Conservation (phyloP, 2,797 vertebrate species). For the Diplodus puntazzo region DNA sequence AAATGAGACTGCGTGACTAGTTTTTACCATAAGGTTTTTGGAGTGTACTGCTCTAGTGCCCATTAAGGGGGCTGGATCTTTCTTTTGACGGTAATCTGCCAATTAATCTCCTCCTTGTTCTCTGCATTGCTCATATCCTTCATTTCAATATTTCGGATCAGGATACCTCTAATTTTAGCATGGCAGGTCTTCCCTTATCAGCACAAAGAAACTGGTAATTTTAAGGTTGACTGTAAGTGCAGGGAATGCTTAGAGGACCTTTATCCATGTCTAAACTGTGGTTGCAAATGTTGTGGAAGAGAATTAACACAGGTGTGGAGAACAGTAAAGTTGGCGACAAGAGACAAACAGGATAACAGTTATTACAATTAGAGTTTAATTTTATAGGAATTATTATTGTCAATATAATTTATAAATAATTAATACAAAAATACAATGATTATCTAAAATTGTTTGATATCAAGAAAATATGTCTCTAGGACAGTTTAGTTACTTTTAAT, state of each 20-base stretch:
- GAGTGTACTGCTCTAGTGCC: constrained; percentile 1
- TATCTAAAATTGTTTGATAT: neutral
- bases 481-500: neutral
- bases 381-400: neutral
- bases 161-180: constrained; percentile 29
- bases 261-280: constrained; percentile 23
- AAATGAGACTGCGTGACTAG: neutral
- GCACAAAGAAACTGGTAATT: constrained; percentile 45
- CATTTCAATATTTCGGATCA: constrained; percentile 32
- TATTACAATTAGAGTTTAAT: too few relatives aligned
- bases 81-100: neutral
- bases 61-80: neutral
- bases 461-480: neutral
- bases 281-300: constrained; percentile 15
- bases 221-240: constrained; percentile 55
- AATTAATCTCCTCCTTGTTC: constrained; percentile 20
- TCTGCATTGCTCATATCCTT: constrained; percentile 1
- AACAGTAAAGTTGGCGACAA: constrained; percentile 17
- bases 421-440: neutral
- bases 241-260: constrained; percentile 37
- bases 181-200: constrained; percentile 11
- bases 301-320: constrained; percentile 30
- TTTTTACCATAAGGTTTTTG: neutral
- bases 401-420: neutral
- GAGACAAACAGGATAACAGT: constrained; percentile 18